These are phyloP conservation scores for Amphilophus citrinellus DNA, from an alignment of 2,113 vertebrate species.

Conservation along the genomic window DNA sequence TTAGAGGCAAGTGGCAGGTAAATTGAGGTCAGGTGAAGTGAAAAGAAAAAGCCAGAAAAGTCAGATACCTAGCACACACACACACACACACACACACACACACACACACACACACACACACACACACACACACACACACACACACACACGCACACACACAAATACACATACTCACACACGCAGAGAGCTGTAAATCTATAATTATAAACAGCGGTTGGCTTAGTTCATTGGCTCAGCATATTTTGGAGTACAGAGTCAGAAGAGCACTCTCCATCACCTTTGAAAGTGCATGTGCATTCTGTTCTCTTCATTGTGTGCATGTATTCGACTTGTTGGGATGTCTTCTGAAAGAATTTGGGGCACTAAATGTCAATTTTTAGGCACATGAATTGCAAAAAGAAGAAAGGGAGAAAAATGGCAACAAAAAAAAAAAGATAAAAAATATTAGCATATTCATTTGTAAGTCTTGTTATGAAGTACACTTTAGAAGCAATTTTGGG, in stretches of 20 bases:
- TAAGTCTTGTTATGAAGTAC: not conserved
- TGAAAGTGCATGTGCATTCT: constrained; percentile 9
- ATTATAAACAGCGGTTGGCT: constrained; percentile 50
- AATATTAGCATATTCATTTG: not conserved
- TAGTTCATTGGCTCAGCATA: constrained; percentile 59
- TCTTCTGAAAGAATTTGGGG: not conserved
- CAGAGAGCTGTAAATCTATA: constrained; percentile 45
- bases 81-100: constrained; percentile 12
- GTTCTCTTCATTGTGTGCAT: constrained; percentile 3
- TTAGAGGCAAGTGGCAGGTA: constrained; percentile 54
- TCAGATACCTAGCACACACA: not conserved
- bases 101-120: no score
- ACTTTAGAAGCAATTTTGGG: not conserved
- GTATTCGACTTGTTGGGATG: not conserved
- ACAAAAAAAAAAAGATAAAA: no score
- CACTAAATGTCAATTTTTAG: not conserved
- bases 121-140: no score
- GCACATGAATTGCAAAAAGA: not conserved
- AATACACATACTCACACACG: constrained; percentile 11
- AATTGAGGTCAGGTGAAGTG: constrained; percentile 76
- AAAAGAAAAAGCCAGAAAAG: constrained; percentile 60
- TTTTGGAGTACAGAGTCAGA: constrained; percentile 49
- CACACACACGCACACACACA: no score
- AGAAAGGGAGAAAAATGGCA: not conserved
- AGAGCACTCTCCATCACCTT: constrained; percentile 2